These are phyloP conservation scores for Ectropis grisescens DNA, from an alignment of 1,140 invertebrate species.

Conservation along the genomic window DNA sequence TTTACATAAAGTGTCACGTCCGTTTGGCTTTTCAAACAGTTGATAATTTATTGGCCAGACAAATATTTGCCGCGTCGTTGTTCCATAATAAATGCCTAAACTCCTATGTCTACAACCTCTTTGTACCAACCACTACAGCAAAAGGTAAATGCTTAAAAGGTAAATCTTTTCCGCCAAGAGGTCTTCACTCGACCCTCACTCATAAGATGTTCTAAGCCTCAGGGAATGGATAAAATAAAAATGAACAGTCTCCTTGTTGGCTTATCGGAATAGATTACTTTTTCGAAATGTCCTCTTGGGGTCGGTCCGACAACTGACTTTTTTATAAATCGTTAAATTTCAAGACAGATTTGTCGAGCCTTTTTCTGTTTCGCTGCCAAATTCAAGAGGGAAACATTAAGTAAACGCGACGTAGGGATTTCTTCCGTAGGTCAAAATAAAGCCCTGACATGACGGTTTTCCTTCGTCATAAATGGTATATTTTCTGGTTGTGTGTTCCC, in stretches of 20 bases:
- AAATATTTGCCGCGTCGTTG: too few relatives aligned
- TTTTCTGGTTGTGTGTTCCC: slow-evolving; percentile 15
- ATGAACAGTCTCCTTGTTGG: slow-evolving; percentile 61
- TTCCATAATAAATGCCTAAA: too few relatives aligned
- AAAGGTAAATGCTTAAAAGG: too few relatives aligned
- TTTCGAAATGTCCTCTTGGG: slow-evolving; percentile 55
- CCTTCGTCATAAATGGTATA: slow-evolving; percentile 25
- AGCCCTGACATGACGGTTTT: slow-evolving; percentile 36
- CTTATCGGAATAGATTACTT: slow-evolving; percentile 68
- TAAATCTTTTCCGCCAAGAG: too few relatives aligned
- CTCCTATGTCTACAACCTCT: too few relatives aligned
- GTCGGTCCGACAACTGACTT: slow-evolving; percentile 24
- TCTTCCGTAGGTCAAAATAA: slow-evolving; percentile 18
- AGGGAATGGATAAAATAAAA: slow-evolving; percentile 66
- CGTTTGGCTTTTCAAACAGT: too few relatives aligned
- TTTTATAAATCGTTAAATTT: slow-evolving; percentile 35
- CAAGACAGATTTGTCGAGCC: slow-evolving; percentile 16
- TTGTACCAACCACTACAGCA: too few relatives aligned
- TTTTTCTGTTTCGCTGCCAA: too few relatives aligned
- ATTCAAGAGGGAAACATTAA: too few relatives aligned
- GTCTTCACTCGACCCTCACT: too few relatives aligned
- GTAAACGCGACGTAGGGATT: slow-evolving; percentile 2
- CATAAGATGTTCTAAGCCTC: slow-evolving; percentile 48
- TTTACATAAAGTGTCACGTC: too few relatives aligned
- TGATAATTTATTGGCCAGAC: too few relatives aligned